phyloP scores from a whole-genome alignment of 2,797 vertebrate genomes.

The Pogonophryne albipinna region DNA sequence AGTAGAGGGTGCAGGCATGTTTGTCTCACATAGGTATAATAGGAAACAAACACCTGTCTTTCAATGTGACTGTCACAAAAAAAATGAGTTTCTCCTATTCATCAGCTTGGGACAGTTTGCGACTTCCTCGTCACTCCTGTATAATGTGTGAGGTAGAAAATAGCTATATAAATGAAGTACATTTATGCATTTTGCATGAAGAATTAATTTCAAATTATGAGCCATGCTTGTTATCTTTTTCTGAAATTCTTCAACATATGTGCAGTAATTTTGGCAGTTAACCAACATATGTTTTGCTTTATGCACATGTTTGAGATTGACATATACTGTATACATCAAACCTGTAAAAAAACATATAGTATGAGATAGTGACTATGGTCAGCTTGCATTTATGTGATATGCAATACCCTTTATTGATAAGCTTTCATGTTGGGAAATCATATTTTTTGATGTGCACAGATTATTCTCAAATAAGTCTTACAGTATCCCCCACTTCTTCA shows the following conservation, averaged over 20 bases:
- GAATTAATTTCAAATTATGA: background rate
- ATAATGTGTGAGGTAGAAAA: too few species aligned
- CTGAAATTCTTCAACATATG: background rate
- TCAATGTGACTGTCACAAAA: background rate
- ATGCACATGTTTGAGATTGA: background rate
- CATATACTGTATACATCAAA: background rate
- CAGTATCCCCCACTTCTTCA: background rate
- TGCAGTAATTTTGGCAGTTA: background rate
- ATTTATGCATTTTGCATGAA: background rate
- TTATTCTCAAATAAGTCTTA: background rate
- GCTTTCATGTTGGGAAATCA: background rate
- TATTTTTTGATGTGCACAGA: background rate
- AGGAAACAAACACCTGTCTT: conserved; percentile 9
- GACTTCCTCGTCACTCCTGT: background rate
- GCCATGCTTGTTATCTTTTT: background rate
- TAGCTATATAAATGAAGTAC: too few species aligned
- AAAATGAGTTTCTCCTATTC: background rate
- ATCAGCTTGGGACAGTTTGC: background rate
- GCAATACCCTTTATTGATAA: background rate
- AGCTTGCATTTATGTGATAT: background rate
- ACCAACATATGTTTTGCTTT: background rate
- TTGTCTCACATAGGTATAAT: background rate
- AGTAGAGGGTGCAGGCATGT: conserved; percentile 10
- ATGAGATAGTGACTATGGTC: background rate
- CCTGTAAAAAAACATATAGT: background rate